A percentile compares a stretch with the other conserved stretches of the same genome.
Conservation (phyloP, 2,888 invertebrate species). For the Taenaris catops region DNA sequence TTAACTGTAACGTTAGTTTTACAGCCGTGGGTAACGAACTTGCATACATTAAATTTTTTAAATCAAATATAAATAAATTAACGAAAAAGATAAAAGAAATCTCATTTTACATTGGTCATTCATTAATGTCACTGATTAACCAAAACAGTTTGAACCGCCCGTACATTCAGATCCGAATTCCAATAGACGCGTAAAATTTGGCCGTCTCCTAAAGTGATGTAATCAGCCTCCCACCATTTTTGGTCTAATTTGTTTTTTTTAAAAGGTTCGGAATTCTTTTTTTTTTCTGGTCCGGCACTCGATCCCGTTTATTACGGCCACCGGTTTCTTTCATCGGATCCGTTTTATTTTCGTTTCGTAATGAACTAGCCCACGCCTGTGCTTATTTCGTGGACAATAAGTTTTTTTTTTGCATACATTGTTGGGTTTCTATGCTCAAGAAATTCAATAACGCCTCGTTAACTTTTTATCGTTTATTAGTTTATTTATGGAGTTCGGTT, state of each 20-base stretch:
- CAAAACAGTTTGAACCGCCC: slow-evolving; percentile 5
- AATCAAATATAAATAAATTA: slow-evolving; percentile 2
- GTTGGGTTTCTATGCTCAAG: slow-evolving; percentile 15
- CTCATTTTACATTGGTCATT: slow-evolving; percentile 3
- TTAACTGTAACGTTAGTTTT: slow-evolving; percentile 12
- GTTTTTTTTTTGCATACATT: slow-evolving; percentile 13
- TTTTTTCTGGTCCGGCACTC: slow-evolving; percentile 30
- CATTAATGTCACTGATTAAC: neutral
- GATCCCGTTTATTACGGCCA: slow-evolving; percentile 40
- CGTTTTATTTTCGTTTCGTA: slow-evolving; percentile 27
- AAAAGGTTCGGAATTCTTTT: slow-evolving; percentile 10
- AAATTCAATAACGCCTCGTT: slow-evolving; percentile 17
- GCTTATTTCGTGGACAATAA: slow-evolving; percentile 18
- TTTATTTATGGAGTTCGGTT: neutral
- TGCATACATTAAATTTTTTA: slow-evolving; percentile 10
- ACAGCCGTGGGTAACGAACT: slow-evolving; percentile 2
- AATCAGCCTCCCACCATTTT: slow-evolving; percentile 21
- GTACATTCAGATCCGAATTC: slow-evolving; percentile 7
- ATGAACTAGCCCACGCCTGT: slow-evolving; percentile 25
- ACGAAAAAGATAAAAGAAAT: slow-evolving; percentile 1
- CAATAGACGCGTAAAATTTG: slow-evolving; percentile 14
- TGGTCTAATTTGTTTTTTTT: slow-evolving; percentile 24
- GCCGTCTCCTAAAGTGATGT: slow-evolving; percentile 18
- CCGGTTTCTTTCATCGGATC: slow-evolving; percentile 30
- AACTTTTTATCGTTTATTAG: slow-evolving; percentile 8